These are phyloP conservation scores for Brienomyrus brachyistius DNA, from an alignment of 2,113 vertebrate species.

Conservation along the genomic window DNA sequence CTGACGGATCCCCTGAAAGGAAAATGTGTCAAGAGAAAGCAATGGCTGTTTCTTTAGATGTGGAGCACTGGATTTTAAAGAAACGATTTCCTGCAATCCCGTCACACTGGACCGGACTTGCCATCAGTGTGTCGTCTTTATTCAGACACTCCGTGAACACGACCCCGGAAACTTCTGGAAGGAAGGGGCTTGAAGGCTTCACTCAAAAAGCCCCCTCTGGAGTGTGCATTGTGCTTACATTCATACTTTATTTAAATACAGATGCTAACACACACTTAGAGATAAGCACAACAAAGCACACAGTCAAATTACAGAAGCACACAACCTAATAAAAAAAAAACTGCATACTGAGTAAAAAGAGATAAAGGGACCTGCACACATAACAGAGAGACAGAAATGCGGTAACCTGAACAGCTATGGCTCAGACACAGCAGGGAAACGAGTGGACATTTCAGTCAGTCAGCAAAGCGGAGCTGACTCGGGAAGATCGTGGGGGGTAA, in stretches of 20 bases:
- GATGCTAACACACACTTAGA: neutral
- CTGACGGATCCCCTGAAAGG: constrained; percentile 36
- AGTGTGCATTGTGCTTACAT: neutral
- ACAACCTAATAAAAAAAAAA: neutral
- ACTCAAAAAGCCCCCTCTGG: neutral
- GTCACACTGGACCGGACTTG: neutral
- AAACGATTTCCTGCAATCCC: neutral
- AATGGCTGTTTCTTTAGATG: neutral
- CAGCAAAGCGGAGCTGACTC: neutral
- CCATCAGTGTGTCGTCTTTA: neutral
- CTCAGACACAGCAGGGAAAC: neutral
- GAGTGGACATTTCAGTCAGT: neutral
- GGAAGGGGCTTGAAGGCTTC: neutral
- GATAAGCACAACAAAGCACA: neutral
- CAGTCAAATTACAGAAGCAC: neutral
- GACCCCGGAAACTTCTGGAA: neutral
- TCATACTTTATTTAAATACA: neutral
- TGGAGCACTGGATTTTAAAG: neutral
- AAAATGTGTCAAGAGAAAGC: constrained; percentile 14
- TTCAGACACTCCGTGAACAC: neutral
- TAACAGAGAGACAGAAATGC: neutral
- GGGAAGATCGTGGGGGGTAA: neutral
- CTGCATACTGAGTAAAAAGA: neutral
- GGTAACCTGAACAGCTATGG: neutral
- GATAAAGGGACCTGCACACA: neutral